Percentiles rank a stretch among this genome's conserved stretches.
phyloP scores from a whole-genome alignment of 2,113 vertebrate species.

The Daboia siamensis region DNA sequence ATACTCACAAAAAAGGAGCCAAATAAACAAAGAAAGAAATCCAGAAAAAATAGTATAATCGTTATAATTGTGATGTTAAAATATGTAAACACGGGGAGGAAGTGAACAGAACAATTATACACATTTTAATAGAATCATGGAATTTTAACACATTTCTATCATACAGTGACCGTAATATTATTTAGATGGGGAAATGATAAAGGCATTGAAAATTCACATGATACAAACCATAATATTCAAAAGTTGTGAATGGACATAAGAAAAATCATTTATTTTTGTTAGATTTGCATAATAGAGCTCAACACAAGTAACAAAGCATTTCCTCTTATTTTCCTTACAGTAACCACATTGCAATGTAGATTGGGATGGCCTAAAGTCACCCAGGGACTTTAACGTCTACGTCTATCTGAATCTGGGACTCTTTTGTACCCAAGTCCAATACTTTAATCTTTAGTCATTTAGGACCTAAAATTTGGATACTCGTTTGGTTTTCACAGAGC shows the following conservation, averaged over 20 bases:
- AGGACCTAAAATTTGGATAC: slow-evolving; percentile 9
- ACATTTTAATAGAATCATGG: background rate
- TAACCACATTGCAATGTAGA: background rate
- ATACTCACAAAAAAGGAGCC: background rate
- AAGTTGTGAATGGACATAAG: slow-evolving; percentile 2
- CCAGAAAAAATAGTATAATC: background rate
- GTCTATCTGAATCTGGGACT: background rate
- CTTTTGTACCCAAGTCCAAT: background rate
- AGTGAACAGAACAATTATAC: background rate
- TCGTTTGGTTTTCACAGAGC: background rate
- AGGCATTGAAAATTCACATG: background rate
- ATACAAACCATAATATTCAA: slow-evolving; percentile 23
- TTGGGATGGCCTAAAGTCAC: background rate
- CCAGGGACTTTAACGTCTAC: background rate
- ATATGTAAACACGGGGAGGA: background rate
- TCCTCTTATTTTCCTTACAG: background rate
- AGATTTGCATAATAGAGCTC: background rate
- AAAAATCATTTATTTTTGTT: background rate
- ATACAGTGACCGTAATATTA: background rate
- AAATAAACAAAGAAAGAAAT: background rate
- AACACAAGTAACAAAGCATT: background rate
- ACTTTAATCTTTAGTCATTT: background rate
- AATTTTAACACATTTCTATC: background rate
- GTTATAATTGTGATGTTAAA: background rate
- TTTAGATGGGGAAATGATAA: background rate